Conservation (phyloP, 2,113 vertebrate genomes). For the Leptobrachium ailaonicum region DNA sequence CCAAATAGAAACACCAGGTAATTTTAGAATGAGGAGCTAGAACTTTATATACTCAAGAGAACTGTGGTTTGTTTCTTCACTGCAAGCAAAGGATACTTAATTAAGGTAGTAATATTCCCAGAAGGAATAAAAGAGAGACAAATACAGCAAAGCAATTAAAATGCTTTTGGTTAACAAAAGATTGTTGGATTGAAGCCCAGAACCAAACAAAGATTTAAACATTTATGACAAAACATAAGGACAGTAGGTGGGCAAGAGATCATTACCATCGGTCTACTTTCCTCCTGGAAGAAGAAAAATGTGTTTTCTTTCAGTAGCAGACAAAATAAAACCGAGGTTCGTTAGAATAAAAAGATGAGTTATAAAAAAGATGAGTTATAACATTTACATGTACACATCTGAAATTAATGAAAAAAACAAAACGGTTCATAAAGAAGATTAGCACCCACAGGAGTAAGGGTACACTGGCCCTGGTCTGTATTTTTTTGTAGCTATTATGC, state of each 20-base stretch:
- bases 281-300: too few relatives aligned
- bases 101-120: constrained; percentile 2
- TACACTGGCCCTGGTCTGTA: too few relatives aligned
- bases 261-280: not conserved
- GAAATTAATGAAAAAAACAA: too few relatives aligned
- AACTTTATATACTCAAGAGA: not conserved
- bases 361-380: too few relatives aligned
- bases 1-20: too few relatives aligned
- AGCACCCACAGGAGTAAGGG: too few relatives aligned
- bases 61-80: not conserved
- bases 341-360: too few relatives aligned
- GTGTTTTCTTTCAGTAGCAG: too few relatives aligned
- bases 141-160: not conserved
- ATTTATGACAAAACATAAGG: not conserved
- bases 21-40: not conserved
- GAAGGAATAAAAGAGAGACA: not conserved
- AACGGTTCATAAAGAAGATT: too few relatives aligned
- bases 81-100: not conserved
- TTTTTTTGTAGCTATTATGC: too few relatives aligned
- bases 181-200: not conserved
- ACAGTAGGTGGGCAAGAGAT: constrained; percentile 12
- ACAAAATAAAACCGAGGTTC: too few relatives aligned
- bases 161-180: constrained; percentile 8
- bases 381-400: too few relatives aligned
- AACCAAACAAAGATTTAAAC: not conserved